phyloP scores from a whole-genome alignment of 2,888 invertebrate species.

The Himalopsyche japonica region DNA sequence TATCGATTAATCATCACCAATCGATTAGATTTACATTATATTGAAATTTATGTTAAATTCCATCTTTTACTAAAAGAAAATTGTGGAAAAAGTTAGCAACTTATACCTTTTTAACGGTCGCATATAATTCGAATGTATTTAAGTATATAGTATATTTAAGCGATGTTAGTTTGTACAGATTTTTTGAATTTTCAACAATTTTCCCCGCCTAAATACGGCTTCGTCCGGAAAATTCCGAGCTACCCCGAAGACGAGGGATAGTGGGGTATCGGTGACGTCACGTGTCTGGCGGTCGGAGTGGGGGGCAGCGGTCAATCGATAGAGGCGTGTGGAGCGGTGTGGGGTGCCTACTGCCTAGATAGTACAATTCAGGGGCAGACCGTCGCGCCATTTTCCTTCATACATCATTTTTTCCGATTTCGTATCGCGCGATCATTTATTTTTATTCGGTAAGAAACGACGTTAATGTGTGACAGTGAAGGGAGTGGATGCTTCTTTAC shows the following conservation, averaged over 20 bases:
- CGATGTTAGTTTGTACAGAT: not conserved
- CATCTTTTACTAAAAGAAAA: too few relatives aligned
- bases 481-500: conserved; percentile 73
- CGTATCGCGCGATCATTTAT: conserved; percentile 25
- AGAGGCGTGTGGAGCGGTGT: conserved; percentile 28
- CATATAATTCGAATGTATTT: too few relatives aligned
- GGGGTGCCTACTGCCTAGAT: conserved; percentile 4
- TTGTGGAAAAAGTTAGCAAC: too few relatives aligned
- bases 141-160: too few relatives aligned
- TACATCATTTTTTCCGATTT: conserved; percentile 22
- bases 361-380: conserved; percentile 27
- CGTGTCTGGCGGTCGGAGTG: conserved; percentile 35
- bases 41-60: too few relatives aligned
- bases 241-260: conserved; percentile 23
- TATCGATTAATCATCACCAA: not conserved
- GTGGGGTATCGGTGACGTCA: conserved; percentile 27
- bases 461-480: conserved; percentile 71
- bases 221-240: conserved; percentile 39
- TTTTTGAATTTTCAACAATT: not conserved
- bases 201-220: conserved; percentile 40
- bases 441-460: conserved; percentile 23
- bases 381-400: conserved; percentile 42
- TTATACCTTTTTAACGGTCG: too few relatives aligned
- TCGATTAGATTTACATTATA: not conserved
- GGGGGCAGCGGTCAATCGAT: conserved; percentile 40